These are phyloP conservation scores for Sardinella longiceps DNA, from an alignment of 2,797 vertebrate genomes.

Conservation along the genomic window DNA sequence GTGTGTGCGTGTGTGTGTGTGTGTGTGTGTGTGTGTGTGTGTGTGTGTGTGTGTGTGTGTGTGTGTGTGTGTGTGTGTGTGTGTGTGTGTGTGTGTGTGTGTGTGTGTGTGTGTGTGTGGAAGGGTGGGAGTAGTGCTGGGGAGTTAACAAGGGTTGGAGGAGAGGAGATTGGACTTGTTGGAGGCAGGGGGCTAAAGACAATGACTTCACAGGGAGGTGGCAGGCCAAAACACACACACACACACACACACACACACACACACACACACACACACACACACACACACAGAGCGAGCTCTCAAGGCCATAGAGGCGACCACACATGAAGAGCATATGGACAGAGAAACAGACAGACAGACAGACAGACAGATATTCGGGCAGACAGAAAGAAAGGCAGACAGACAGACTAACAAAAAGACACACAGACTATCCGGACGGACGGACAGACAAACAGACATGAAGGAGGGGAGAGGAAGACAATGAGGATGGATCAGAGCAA, in stretches of 20 bases:
- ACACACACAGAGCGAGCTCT: background rate
- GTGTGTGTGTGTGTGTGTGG: background rate
- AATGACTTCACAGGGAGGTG: background rate
- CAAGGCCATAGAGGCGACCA: background rate
- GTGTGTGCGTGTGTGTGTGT: too few relatives aligned
- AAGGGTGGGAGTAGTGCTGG: too few relatives aligned
- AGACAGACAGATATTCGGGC: background rate
- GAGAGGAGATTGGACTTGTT: too few relatives aligned
- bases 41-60: background rate
- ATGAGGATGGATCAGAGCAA: too few relatives aligned
- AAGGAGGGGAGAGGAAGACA: background rate
- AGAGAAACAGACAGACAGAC: background rate
- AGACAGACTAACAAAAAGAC: background rate
- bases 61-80: too few relatives aligned
- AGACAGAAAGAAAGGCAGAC: background rate
- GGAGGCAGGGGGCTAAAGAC: slow-evolving; percentile 29
- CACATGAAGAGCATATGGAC: background rate
- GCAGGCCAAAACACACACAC: background rate
- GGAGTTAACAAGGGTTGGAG: background rate
- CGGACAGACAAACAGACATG: background rate
- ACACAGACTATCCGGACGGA: background rate
- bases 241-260: slow-evolving; percentile 1
- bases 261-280: slow-evolving; percentile 18
- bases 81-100: background rate
- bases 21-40: too few relatives aligned